Percentiles rank a stretch among this genome's conserved stretches.
phyloP scores from a whole-genome alignment of 2,888 invertebrate species.

The Craniophora ligustri region DNA sequence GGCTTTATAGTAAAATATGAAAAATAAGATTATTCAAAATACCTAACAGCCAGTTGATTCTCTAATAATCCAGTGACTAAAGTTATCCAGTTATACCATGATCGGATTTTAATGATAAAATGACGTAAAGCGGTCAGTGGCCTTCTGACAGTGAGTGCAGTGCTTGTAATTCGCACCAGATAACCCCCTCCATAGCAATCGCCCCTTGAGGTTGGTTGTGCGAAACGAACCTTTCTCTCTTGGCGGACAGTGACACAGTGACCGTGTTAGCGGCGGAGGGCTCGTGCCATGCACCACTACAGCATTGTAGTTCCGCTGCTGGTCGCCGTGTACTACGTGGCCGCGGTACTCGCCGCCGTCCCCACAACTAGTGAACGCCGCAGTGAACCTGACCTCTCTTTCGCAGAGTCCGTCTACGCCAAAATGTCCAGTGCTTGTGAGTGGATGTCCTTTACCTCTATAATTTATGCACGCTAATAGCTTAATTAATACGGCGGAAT shows the following conservation, averaged over 20 bases:
- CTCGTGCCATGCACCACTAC: conserved; percentile 77
- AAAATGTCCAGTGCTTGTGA: conserved; percentile 83
- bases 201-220: conserved; percentile 58
- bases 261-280: conserved; percentile 80
- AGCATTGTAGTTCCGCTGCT: conserved; percentile 63
- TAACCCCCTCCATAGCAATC: conserved; percentile 75
- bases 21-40: background rate
- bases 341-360: conserved; percentile 51
- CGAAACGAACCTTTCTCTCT: conserved; percentile 81
- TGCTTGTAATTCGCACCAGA: conserved; percentile 72
- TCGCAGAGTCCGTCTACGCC: conserved; percentile 80
- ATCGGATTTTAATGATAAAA: conserved; percentile 38
- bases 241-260: conserved; percentile 82
- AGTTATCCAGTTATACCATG: conserved; percentile 18
- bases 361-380: conserved; percentile 48
- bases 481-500: conserved; percentile 4
- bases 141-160: conserved; percentile 63
- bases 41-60: background rate
- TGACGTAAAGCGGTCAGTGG: conserved; percentile 56
- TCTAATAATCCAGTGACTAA: background rate
- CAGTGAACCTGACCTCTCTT: conserved; percentile 67
- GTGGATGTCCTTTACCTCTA: conserved; percentile 62
- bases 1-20: background rate
- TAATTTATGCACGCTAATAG: conserved; percentile 38
- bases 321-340: conserved; percentile 60